Base-by-base conservation (phyloP, 2,113 vertebrate species). In the Rhabdornis inornatus region DNA sequence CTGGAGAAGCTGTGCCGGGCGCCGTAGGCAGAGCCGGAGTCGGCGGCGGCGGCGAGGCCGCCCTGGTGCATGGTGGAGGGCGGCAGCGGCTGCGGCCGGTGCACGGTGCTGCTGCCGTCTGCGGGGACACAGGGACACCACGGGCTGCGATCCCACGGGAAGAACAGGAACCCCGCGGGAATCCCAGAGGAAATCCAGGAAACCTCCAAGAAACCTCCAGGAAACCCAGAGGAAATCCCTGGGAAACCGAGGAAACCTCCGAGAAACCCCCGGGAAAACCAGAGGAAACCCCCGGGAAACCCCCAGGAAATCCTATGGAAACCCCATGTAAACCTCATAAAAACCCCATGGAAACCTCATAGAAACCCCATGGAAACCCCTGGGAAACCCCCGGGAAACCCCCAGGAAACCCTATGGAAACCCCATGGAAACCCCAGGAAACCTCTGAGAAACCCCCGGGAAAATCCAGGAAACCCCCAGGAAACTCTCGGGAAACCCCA, bases 31-130 rank as follows among this genome's bases (percentile, higher is more conserved):
- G 99, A 98, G 97, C 98, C 85, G 68, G 97, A 98, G 96, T 99
- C 99, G 0, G 98, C 98, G 0, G 98, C 98, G 0, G 97, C 97
- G 0, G 97, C 98, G 66, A 99, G 98, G 2, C 99, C 99, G 9
- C 99, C 98, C 98, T 99, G 99, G 96, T 99, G 99, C 99, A 99
- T 99, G 97, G 99, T 99, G 92, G 99, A 99, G 0, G 99, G 99
- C 0, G 99, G 99, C 68, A 99, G 98, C 17, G 99, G 99, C 95
- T 99, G 99, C 60, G 99, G 99, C 96, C 99, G 98, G 98, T 99
- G 99, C 69, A 99, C 98, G 0, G 99, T 99, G 97, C 98, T 99
- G 88, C 98, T 98, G 50, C 98, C 99, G 6, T 99, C 99, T 99
- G 98, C 12, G 31, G 94, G 96, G 72, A 97, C 69, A 64, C 40